Percentiles rank a stretch among this genome's conserved stretches.
Evolutionary conservation across 2,888 invertebrate genomes (phyloP).

Genomic region (Cyrtodaria siliqua): DNA sequence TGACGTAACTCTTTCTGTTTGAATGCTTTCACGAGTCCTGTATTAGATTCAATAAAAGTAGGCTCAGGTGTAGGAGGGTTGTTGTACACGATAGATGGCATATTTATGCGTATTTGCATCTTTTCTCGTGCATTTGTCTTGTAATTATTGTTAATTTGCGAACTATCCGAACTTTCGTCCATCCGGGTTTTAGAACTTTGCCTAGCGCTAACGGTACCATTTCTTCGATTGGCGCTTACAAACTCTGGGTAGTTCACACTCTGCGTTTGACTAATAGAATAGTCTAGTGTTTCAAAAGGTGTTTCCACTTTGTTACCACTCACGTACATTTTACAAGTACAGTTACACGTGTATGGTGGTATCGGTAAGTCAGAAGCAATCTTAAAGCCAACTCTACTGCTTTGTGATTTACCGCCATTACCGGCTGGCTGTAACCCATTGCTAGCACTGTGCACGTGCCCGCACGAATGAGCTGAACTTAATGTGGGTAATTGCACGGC

Average conservation of each 20-base stretch:
- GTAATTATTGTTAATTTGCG: constrained; percentile 9
- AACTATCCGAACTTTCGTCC: constrained; percentile 13
- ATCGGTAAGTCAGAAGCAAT: constrained; percentile 38
- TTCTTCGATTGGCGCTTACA: constrained; percentile 6
- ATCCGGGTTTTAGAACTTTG: constrained; percentile 25
- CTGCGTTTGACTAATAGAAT: constrained; percentile 18
- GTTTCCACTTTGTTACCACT: constrained; percentile 55
- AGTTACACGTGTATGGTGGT: constrained; percentile 49
- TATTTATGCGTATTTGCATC: constrained; percentile 73
- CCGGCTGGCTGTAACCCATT: constrained; percentile 6
- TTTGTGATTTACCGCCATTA: constrained; percentile 5
- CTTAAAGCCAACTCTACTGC: constrained; percentile 32
- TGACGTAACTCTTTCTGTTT: constrained; percentile 78
- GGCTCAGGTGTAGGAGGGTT: constrained; percentile 59
- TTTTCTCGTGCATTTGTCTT: constrained; percentile 37
- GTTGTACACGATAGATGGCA: constrained; percentile 79
- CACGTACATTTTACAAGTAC: constrained; percentile 55
- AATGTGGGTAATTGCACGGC: background rate
- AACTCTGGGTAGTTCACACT: constrained; percentile 16
- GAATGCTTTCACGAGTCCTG: constrained; percentile 67
- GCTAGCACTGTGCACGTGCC: constrained; percentile 18
- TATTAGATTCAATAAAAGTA: constrained; percentile 2
- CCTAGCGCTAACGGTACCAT: background rate
- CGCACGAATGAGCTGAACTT: constrained; percentile 37
- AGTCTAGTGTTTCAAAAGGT: constrained; percentile 24